These are phyloP conservation scores for Trichogramma pretiosum DNA, from an alignment of 1,140 invertebrate species.

Conservation along the genomic window DNA sequence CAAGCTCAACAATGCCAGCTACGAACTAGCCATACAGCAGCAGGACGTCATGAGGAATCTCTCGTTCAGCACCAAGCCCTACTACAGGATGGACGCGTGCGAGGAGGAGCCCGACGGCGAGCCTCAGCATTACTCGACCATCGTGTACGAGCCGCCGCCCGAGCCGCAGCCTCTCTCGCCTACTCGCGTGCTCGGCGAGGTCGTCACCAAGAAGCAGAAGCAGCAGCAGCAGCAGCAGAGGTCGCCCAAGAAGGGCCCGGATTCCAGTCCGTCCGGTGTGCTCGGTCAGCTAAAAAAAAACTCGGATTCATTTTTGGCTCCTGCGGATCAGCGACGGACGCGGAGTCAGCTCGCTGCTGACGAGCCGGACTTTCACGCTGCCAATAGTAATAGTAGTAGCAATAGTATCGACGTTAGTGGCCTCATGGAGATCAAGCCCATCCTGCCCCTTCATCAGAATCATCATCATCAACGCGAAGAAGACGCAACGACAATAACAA, in stretches of 20 bases:
- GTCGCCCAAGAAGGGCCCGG: background rate
- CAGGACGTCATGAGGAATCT: slow-evolving; percentile 23
- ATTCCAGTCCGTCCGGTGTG: slow-evolving; percentile 13
- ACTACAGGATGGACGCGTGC: slow-evolving; percentile 39
- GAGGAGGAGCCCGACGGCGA: slow-evolving; percentile 37
- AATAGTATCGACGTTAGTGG: too few relatives aligned
- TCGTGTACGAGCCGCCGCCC: slow-evolving; percentile 10
- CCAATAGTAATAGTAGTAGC: too few relatives aligned
- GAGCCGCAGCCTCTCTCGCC: slow-evolving; percentile 20
- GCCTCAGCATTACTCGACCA: too few relatives aligned
- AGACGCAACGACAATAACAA: slow-evolving; percentile 3
- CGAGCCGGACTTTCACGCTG: too few relatives aligned
- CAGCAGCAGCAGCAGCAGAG: background rate
- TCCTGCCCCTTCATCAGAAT: slow-evolving; percentile 22
- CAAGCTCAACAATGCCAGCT: slow-evolving; percentile 39
- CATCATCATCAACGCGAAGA: slow-evolving; percentile 21
- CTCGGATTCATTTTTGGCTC: slow-evolving; percentile 41
- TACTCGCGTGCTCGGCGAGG: slow-evolving; percentile 15
- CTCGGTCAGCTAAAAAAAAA: slow-evolving; percentile 44
- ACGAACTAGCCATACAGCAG: slow-evolving; percentile 41
- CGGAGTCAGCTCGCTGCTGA: slow-evolving; percentile 11
- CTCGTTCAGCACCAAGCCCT: slow-evolving; percentile 11
- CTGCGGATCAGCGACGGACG: slow-evolving; percentile 27
- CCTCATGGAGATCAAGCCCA: slow-evolving; percentile 41
- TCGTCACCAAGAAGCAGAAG: background rate